Evolutionary conservation across 2,113 vertebrate species (phyloP), one percentile per base, ranked within the genome.

Genomic region (Meriones unguiculatus): DNA sequence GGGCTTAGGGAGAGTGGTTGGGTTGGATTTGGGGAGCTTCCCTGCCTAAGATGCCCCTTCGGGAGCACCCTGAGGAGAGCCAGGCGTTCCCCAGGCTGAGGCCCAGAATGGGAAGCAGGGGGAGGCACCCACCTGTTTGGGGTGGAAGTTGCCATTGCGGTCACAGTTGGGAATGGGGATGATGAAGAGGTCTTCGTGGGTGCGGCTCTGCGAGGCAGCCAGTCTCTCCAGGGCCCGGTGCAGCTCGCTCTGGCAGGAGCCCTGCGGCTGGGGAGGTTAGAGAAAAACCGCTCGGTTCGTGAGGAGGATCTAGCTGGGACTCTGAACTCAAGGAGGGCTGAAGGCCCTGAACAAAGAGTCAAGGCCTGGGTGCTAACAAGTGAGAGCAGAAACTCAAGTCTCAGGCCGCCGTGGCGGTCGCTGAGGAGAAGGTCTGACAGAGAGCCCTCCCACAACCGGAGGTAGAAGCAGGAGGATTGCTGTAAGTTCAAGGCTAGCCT

Each of bases 131-230:
- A 99, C 99, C 99, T 99, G 99, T 94, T 99, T 99, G 52, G 99
- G 98, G 87, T 99, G 99, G 98, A 99, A 99, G 97, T 99, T 99
- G 98, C 99, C 99, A 0, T 99, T 99, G 94, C 99, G 99, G 98
- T 99, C 99, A 75, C 99, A 99, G 99, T 99, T 99, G 96, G 99
- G 99, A 92, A 99, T 99, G 92, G 99, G 99, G 98, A 99, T 99
- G 87, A 99, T 98, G 28, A 99, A 99, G 93, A 99, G 98, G 80
- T 99, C 99, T 69, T 99, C 99, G 0, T 99, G 99, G 0, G 99
- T 99, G 75, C 99, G 99, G 93, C 98, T 98, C 95, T 99, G 99
- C 0, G 99, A 99, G 87, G 98, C 98, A 0, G 99, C 99, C 98
- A 99, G 97, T 85, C 99, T 98, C 97, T 99, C 99, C 98, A 99